Evolutionary conservation across 2,888 invertebrate genomes (phyloP), one percentile per base, ranked within the genome.

Genomic region (Spodoptera picta): DNA sequence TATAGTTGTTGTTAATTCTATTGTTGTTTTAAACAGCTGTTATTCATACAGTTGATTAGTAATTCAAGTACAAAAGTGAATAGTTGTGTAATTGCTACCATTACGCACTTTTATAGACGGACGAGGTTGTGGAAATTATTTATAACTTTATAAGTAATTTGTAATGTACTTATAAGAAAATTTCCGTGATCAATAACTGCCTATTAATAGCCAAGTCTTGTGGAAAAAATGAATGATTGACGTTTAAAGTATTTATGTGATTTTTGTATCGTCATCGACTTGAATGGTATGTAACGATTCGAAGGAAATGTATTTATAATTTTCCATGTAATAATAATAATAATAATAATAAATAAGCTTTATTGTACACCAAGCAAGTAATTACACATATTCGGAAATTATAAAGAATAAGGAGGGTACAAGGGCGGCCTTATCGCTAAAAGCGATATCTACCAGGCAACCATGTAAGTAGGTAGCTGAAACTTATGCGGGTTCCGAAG

Each of bases 111-210:
- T 36, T 31, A 46, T 36, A 57, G n/a, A 10, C 24, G 50, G 42
- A 57, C 53, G n/a, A 58, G 46, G 68, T 69, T 47, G 53, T 57
- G 7, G 23, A 41, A 63, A 69, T 64, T 52, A 59, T n/a, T 56
- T 27, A 52, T 24, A 27, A 27, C 23, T 43, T 19, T 43, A 24
- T 68, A 46, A 50, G 36, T 36, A 9, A 36, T 36, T 36, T 36
- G 36, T 7, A 36, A 36, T 54, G 19, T 2, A 7, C 41, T 54
- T 63, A 44, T 60, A 31, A 57, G 70, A 60, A 69, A 60, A 57
- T 60, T 50, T 44, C 44, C 24, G 24, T 51, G 55, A 59, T 56
- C 11, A 57, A 57, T 68, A 19, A n/a, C 9, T 54, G 23, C n/a
- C 11, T 36, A 36, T 36, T 36, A 36, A 49, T 43, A 56, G n/a